phyloP scores from a whole-genome alignment of 2,888 invertebrate species.

The Koerneria pararmatus region DNA sequence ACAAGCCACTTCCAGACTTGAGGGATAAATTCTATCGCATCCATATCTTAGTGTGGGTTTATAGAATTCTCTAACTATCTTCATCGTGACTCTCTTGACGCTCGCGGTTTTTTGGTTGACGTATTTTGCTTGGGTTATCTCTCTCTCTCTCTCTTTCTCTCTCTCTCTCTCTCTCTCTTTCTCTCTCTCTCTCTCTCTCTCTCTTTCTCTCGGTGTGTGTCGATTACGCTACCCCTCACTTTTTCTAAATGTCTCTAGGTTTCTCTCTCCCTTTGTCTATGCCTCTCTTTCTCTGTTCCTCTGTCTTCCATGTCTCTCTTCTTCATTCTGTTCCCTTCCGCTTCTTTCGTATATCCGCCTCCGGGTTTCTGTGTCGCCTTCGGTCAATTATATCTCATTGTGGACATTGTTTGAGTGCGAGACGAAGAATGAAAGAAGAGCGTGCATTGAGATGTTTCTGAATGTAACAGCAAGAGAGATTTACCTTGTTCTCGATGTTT shows the following conservation, averaged over 20 bases:
- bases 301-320: neutral
- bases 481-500: no score
- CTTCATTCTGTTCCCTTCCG: neutral
- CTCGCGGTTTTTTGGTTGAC: neutral
- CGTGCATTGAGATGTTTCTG: no score
- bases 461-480: no score
- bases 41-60: no score
- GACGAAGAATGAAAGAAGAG: no score
- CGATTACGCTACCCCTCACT: neutral
- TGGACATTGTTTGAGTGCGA: no score
- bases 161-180: constrained; percentile 3
- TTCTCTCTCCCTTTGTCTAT: neutral
- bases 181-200: neutral
- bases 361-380: no score
- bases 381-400: no score
- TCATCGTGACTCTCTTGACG: neutral
- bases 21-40: no score
- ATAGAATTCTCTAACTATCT: no score
- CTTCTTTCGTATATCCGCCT: no score
- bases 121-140: neutral
- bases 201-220: neutral
- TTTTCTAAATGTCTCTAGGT: constrained; percentile 3
- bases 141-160: neutral
- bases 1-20: no score
- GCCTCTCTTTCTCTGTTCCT: neutral